Conservation (phyloP, 2,797 vertebrate species). For the Danio aesculapii region DNA sequence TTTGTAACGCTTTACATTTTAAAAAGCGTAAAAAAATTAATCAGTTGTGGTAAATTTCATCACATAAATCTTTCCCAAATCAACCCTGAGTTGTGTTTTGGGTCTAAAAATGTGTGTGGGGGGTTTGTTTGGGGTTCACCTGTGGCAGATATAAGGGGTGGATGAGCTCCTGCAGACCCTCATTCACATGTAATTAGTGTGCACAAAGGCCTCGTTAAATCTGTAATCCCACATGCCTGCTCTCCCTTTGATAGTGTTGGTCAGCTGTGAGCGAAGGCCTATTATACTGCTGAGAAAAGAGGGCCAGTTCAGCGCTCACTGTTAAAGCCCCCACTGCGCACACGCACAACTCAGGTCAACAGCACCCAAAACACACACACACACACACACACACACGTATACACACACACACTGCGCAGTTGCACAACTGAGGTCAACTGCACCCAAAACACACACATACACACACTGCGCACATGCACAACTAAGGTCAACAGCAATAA, state of each 20-base stretch:
- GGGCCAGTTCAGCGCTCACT: conserved; percentile 58
- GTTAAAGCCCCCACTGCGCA: conserved; percentile 56
- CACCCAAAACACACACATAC: conserved; percentile 27
- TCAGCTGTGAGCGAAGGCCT: conserved; percentile 84
- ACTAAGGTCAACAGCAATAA: conserved; percentile 51
- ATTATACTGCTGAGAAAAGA: conserved; percentile 77
- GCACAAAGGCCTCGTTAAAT: conserved; percentile 95
- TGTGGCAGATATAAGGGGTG: conserved; percentile 62
- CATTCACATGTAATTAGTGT: conserved; percentile 96
- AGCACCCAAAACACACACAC: conserved; percentile 32
- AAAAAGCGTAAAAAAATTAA: background rate
- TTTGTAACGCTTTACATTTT: background rate
- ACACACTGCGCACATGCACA: conserved; percentile 27
- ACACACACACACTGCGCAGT: conserved; percentile 33
- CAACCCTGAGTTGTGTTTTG: background rate
- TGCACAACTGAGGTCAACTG: background rate
- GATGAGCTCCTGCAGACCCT: conserved; percentile 85
- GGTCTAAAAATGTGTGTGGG: conserved; percentile 3
- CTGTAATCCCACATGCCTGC: conserved; percentile 84
- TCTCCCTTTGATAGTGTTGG: conserved; percentile 83
- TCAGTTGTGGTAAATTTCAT: background rate
- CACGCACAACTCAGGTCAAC: conserved; percentile 57
- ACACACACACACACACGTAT: conserved; percentile 34
- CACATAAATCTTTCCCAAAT: background rate
- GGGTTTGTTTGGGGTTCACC: conserved; percentile 50